These are phyloP conservation scores for Mormyrops boulengeri DNA, from an alignment of 2,797 vertebrate species.

Conservation along the genomic window DNA sequence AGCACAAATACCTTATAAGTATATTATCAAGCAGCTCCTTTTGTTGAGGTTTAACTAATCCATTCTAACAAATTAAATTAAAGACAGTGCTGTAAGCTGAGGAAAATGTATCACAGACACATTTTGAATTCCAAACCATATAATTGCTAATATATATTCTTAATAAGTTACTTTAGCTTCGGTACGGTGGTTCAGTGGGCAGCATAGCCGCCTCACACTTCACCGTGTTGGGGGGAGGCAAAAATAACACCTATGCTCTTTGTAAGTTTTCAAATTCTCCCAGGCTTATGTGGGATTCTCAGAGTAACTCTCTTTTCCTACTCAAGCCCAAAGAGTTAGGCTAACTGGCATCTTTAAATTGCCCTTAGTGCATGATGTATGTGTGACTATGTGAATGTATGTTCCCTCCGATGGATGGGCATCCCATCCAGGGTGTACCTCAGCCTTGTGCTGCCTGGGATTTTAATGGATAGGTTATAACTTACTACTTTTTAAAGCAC, in stretches of 20 bases:
- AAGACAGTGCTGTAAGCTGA: background rate
- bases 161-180: background rate
- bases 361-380: background rate
- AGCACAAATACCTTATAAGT: conserved; percentile 24
- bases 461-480: background rate
- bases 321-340: background rate
- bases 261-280: background rate
- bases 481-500: background rate
- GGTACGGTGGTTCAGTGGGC: background rate
- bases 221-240: too few species aligned
- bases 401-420: background rate
- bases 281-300: background rate
- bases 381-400: background rate
- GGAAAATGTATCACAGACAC: background rate
- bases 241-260: background rate
- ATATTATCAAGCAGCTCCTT: conserved; percentile 26
- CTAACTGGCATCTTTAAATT: background rate
- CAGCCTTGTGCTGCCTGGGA: background rate
- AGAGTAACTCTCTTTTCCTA: background rate
- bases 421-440: background rate
- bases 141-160: background rate
- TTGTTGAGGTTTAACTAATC: conserved; percentile 27
- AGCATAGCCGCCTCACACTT: background rate
- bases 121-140: background rate
- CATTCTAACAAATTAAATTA: conserved; percentile 39